Percentiles rank a stretch among this genome's conserved stretches.
Conservation (phyloP, 2,113 vertebrate species). For the Amblyornis subalaris region DNA sequence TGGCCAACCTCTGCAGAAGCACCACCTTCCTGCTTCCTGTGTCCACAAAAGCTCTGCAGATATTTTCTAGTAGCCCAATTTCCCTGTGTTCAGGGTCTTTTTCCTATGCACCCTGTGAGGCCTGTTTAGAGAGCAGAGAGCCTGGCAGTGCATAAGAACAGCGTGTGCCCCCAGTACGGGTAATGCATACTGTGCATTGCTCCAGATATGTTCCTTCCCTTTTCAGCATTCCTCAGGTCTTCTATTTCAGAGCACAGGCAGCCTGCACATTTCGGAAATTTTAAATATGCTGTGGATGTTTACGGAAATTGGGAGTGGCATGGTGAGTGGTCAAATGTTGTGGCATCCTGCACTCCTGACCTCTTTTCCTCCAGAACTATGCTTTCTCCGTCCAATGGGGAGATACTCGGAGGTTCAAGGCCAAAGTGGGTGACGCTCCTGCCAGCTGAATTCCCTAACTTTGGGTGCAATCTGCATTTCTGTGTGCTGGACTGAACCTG, state of each 20-base stretch:
- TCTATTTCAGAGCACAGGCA: background rate
- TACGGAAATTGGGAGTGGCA: background rate
- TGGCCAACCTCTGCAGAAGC: background rate
- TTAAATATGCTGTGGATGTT: background rate
- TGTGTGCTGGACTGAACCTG: background rate
- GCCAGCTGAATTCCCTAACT: background rate
- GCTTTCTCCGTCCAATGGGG: background rate
- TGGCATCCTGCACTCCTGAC: background rate
- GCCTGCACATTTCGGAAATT: background rate
- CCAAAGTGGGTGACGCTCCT: background rate
- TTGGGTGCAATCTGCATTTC: background rate
- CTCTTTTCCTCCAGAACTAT: background rate
- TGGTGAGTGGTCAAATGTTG: background rate
- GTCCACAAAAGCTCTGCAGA: background rate
- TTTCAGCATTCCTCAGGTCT: background rate
- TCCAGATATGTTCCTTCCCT: background rate
- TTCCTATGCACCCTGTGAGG: fast-evolving
- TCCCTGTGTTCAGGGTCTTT: background rate
- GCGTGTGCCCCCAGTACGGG: fast-evolving
- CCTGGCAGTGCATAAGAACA: background rate
- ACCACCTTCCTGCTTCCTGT: background rate
- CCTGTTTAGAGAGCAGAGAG: background rate
- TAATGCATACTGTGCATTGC: fast-evolving
- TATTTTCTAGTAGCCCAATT: background rate
- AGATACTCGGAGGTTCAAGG: background rate